Base-by-base conservation (phyloP, 2,888 invertebrate species). In the Elmis aenea region DNA sequence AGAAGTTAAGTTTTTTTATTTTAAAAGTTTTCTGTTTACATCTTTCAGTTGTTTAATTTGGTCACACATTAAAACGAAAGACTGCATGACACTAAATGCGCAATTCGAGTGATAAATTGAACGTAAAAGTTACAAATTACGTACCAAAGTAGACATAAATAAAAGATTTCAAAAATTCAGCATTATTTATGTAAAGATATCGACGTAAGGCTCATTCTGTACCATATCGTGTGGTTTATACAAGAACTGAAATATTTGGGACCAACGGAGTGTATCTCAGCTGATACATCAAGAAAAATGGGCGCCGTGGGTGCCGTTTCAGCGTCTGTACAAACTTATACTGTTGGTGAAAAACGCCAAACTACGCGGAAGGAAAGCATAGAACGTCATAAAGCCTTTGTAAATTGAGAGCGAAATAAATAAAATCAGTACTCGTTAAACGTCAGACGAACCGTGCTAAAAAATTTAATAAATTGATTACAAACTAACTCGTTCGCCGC, bases 241-340 rank as follows among this genome's bases (percentile, higher is more conserved):
- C 50, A 55, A 52, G 51, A 48, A 43, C 48, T 53, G 45, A 54
- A 55, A 58, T 58, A 58, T 55, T 54, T 55, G 50, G 38, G 36
- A 46, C 45, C 48, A 49, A 51, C 48, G 49, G 42, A 50, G 48
- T 50, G 52, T 58, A 60, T 58, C 57, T 57, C 54, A 50, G 52
- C 49, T 55, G 56, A 55, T 57, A 56, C 56, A 57, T 58, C 56
- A 58, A 58, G 57, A 61, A 55, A 57, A 59, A 61, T 58, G 51
- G 51, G 50, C 48, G 55, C 44, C 57, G 38, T 44, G 59, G 59
- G 60, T 56, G 54, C 47, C 53, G 51, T 60, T 58, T 51, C 49
- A 42, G 45, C 51, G 46, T 50, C 49, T 46, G 42, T 46, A 43
- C 46, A 45, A 44, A 45, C 47, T 45, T 46, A 51, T 38, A 43